Evolutionary conservation across 1,140 invertebrate genomes (phyloP).

Genomic region (Aphelenchoides avenae): DNA sequence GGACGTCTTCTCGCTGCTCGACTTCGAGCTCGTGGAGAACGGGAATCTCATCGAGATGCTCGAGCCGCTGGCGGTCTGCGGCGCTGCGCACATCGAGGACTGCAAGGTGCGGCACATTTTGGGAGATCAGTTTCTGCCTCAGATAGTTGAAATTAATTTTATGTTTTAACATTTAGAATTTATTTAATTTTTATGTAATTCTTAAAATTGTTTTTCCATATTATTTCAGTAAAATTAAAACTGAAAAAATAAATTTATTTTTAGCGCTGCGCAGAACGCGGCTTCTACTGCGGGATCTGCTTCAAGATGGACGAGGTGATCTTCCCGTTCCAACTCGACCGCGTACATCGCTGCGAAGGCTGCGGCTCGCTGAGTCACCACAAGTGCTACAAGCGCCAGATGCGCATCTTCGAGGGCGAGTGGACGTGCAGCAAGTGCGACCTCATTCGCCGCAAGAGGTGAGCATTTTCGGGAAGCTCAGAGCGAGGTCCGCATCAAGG

Average conservation of each 20-base stretch:
- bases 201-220: no score
- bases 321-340: constrained; percentile 50
- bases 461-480: no score
- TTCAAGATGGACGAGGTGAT: constrained; percentile 27
- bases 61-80: constrained; percentile 31
- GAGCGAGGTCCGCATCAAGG: no score
- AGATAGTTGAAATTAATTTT: no score
- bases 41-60: constrained; percentile 46
- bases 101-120: constrained; percentile 29
- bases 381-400: constrained; percentile 34
- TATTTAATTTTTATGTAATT: no score
- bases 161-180: no score
- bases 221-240: constrained; percentile 7
- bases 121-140: no score
- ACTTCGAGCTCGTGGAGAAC: constrained; percentile 39
- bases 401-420: constrained; percentile 1
- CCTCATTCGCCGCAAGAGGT: constrained; percentile 27
- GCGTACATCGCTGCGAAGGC: constrained; percentile 30
- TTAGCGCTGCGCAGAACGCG: constrained; percentile 26
- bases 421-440: constrained; percentile 29
- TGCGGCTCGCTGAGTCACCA: constrained; percentile 29
- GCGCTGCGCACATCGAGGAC: constrained; percentile 35
- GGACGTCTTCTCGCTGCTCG: constrained; percentile 37
- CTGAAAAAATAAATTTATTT: constrained; percentile 20
- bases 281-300: constrained; percentile 46